A percentile compares a stretch with the other conserved stretches of the same genome.
Evolutionary conservation across 2,113 vertebrate species (phyloP).

Genomic region (Paradoxurus hermaphroditus): DNA sequence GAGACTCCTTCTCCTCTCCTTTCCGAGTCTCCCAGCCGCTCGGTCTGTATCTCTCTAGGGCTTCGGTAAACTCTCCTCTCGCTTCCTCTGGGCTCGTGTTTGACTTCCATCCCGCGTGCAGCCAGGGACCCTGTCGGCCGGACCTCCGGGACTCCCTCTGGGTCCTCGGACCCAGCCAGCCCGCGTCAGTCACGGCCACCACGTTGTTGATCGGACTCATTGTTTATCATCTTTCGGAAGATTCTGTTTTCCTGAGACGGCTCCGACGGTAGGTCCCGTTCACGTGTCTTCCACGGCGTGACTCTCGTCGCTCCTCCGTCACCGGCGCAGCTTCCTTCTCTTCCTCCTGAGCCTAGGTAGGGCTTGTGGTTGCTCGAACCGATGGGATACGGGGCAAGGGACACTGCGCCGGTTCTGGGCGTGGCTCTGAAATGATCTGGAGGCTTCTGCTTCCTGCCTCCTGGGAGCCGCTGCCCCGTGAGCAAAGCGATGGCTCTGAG

Average conservation of each 20-base stretch:
- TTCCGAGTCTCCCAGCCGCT: neutral
- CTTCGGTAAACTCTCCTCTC: neutral
- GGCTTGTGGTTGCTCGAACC: neutral
- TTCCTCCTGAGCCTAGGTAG: conserved; percentile 4
- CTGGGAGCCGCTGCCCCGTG: neutral
- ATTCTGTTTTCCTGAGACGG: neutral
- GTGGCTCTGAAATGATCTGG: neutral
- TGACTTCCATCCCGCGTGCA: neutral
- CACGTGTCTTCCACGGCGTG: neutral
- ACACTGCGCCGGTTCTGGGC: neutral
- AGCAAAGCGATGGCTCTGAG: neutral
- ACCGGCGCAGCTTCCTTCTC: neutral
- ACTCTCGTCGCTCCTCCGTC: neutral
- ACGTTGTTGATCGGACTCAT: neutral
- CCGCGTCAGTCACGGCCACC: neutral
- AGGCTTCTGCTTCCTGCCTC: neutral
- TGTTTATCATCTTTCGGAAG: neutral
- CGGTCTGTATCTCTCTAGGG: neutral
- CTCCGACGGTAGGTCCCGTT: neutral
- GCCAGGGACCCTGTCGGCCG: neutral
- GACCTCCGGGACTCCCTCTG: neutral
- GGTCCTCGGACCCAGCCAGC: neutral
- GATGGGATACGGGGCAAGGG: neutral
- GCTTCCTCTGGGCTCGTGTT: neutral
- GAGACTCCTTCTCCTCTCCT: neutral